A percentile compares a stretch with the other conserved stretches of the same genome.
phyloP scores from a whole-genome alignment of 2,113 vertebrate species.

The Thunnus maccoyii region DNA sequence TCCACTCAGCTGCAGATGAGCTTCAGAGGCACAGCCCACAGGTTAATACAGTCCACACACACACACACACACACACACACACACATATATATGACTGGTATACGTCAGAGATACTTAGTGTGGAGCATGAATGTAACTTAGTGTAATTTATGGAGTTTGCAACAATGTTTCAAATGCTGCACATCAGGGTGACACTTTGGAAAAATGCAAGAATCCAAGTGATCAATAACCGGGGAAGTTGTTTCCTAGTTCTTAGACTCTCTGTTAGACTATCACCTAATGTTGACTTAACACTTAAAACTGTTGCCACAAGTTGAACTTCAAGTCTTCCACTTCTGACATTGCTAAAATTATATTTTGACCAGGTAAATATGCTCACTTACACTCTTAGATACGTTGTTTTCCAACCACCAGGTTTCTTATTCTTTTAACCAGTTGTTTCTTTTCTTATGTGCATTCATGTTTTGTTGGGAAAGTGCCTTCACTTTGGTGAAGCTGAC shows the following conservation, averaged over 20 bases:
- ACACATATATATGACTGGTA: no score
- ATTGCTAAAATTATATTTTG: no score
- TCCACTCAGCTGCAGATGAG: constrained; percentile 81
- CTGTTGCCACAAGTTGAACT: background rate
- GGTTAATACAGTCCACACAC: constrained; percentile 60
- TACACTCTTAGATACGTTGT: no score
- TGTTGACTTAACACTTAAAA: background rate
- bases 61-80: background rate
- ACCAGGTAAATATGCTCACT: no score
- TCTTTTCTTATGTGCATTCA: no score
- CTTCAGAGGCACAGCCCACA: constrained; percentile 78
- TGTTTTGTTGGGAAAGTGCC: no score
- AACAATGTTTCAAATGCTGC: background rate
- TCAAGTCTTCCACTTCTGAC: background rate
- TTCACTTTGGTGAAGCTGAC: no score
- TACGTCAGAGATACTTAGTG: background rate
- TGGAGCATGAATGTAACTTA: background rate
- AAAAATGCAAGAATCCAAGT: background rate
- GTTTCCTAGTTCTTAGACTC: no score
- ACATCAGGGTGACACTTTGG: background rate
- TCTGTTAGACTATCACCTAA: background rate
- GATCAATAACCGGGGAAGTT: no score
- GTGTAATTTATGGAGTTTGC: background rate
- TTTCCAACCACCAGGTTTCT: no score
- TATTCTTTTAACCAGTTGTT: no score